phyloP scores from a whole-genome alignment of 2,888 invertebrate species.

The Iselma pallidipennis region DNA sequence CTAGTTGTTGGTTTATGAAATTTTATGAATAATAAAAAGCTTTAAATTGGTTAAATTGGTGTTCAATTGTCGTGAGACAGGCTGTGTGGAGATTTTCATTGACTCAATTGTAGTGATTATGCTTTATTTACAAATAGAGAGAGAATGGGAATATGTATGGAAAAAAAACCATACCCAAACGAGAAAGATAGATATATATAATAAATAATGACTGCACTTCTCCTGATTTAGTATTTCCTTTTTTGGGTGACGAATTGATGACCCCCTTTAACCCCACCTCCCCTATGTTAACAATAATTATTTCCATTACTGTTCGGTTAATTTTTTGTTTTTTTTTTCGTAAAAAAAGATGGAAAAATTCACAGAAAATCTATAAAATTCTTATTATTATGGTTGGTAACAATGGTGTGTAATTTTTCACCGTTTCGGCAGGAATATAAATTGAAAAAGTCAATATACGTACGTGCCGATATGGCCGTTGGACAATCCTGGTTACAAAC shows the following conservation, averaged over 20 bases:
- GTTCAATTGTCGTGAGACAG: constrained; percentile 56
- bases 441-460: constrained; percentile 3
- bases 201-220: constrained; percentile 26
- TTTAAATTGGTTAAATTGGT: constrained; percentile 57
- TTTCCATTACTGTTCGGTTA: no score
- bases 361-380: background rate
- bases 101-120: constrained; percentile 56
- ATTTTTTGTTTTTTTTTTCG: no score
- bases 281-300: no score
- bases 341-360: no score
- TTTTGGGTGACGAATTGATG: constrained; percentile 29
- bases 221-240: constrained; percentile 43
- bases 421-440: constrained; percentile 5
- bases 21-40: constrained; percentile 58
- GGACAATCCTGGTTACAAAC: no score
- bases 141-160: constrained; percentile 39
- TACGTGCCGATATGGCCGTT: constrained; percentile 5
- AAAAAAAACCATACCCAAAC: constrained; percentile 29
- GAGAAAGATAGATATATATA: background rate
- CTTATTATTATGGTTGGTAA: background rate
- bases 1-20: constrained; percentile 46
- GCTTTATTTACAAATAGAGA: constrained; percentile 49
- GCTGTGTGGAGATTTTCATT: constrained; percentile 48
- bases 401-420: constrained; percentile 3
- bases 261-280: no score